These are phyloP conservation scores for Eudyptes chrysolophus DNA, from an alignment of 2,113 vertebrate species.

Conservation along the genomic window DNA sequence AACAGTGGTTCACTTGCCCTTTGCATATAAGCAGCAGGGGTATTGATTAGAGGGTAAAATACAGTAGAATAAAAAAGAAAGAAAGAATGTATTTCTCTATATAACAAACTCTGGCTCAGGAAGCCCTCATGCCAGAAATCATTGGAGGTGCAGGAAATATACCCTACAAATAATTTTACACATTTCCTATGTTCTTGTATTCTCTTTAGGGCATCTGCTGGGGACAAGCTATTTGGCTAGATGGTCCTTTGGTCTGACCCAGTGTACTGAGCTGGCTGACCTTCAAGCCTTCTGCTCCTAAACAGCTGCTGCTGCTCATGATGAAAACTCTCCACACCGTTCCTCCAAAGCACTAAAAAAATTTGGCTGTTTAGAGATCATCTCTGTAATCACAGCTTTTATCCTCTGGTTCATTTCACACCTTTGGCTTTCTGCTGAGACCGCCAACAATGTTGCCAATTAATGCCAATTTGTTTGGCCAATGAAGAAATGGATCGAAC, in stretches of 20 bases:
- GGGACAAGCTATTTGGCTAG: not conserved
- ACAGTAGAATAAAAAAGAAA: not conserved
- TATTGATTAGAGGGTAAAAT: not conserved
- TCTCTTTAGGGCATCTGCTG: not conserved
- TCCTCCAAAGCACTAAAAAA: not conserved
- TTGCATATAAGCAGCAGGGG: not conserved
- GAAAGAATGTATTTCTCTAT: not conserved
- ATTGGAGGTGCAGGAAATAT: not conserved
- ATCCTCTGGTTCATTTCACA: not conserved
- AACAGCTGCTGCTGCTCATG: not conserved
- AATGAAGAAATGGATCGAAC: conserved; percentile 10
- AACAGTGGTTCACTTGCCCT: not conserved
- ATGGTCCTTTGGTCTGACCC: not conserved
- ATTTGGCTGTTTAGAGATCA: not conserved
- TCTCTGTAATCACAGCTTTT: not conserved
- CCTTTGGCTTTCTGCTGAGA: not conserved
- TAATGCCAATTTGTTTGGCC: conserved; percentile 13
- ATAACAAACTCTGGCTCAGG: not conserved
- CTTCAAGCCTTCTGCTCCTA: not conserved
- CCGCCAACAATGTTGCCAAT: not conserved
- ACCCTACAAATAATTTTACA: not conserved
- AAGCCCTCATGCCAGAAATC: not conserved
- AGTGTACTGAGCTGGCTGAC: not conserved
- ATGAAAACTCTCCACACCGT: not conserved
- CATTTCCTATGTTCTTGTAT: not conserved